These are phyloP conservation scores for Mastigias papua DNA, from an alignment of 30 jellyfish, hydroid and myxozoan species.

Conservation along the genomic window DNA sequence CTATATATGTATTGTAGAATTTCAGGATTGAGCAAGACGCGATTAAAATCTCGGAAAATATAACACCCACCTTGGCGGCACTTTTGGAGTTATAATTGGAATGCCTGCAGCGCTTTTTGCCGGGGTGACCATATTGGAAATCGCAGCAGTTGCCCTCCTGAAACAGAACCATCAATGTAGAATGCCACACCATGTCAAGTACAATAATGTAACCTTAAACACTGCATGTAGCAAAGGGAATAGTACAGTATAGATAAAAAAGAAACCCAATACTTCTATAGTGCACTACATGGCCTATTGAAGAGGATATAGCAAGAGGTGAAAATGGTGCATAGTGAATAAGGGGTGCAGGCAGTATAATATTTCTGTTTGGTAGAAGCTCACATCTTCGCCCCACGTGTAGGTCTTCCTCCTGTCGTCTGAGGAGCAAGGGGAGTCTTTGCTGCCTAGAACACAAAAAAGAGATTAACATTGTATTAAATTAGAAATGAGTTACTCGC, in stretches of 20 bases:
- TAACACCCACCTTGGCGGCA: slow-evolving; percentile 54
- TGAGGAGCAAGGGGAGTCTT: slow-evolving; percentile 44
- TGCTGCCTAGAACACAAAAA: slow-evolving; percentile 4
- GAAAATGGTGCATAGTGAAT: not conserved
- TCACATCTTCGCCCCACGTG: slow-evolving; percentile 73
- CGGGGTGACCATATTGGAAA: slow-evolving; percentile 36
- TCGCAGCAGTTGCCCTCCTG: slow-evolving; percentile 58
- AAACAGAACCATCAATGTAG: not conserved
- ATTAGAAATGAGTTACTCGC: not conserved
- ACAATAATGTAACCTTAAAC: not conserved
- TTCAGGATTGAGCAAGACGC: too few species aligned
- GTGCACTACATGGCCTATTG: not conserved
- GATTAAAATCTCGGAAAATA: too few species aligned
- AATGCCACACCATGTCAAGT: not conserved
- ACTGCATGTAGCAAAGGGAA: not conserved
- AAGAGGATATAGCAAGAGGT: not conserved
- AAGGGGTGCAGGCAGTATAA: not conserved
- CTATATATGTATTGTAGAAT: too few species aligned
- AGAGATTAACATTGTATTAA: not conserved
- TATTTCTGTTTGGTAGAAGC: not conserved
- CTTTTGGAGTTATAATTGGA: slow-evolving; percentile 63
- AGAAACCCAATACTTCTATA: not conserved
- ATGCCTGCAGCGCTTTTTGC: slow-evolving; percentile 4
- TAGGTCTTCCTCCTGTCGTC: slow-evolving; percentile 51
- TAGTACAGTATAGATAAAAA: not conserved